Evolutionary conservation across 2,888 invertebrate genomes (phyloP), one percentile per base, ranked within the genome.

Genomic region (Cecidostiba fungosa): DNA sequence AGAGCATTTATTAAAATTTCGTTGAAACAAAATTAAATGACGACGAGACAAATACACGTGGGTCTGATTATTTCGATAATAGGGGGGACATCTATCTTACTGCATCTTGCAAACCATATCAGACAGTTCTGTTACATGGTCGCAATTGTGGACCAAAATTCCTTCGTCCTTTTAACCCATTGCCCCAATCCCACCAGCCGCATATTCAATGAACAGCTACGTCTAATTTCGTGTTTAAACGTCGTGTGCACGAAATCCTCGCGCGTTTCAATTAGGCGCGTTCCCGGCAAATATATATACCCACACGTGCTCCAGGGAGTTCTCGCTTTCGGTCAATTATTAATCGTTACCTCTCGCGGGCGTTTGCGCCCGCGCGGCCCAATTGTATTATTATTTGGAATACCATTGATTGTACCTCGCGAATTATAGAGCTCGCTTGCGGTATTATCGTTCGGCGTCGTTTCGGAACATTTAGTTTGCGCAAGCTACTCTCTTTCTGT

Each of bases 351-450:
- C 32, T 39, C 43, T 23, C 54, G 54, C 54, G 54, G 54, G 66
- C 12, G 0, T 26, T 29, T 1, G 43, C 43, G 2, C 66, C 29
- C 14, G 32, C 66, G 73, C 59, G 81, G 74, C 32, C 82, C 86
- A 83, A 86, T 87, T 78, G 85, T 85, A 86, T 86, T 85, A 88
- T 87, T 86, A 86, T 85, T 86, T 85, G 82, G 84, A 87, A 77
- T 88, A 85, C 73, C 86, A 81, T 76, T 78, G 85, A 88, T 87
- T 87, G 85, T 54, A 50, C 54, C 54, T 54, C 43, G 59, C 39
- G 32, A 74, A 74, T 81, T 81, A 81, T 74, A 73, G 66, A 74
- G 81, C 72, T 32, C 43, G n/a, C 12, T 62, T 74, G 81, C 66
- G 81, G 74, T 66, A 47, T 73, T 59, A 59, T 59, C 54, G 19